Conservation (phyloP, 2,888 invertebrate species). For the Dryococelus australis region DNA sequence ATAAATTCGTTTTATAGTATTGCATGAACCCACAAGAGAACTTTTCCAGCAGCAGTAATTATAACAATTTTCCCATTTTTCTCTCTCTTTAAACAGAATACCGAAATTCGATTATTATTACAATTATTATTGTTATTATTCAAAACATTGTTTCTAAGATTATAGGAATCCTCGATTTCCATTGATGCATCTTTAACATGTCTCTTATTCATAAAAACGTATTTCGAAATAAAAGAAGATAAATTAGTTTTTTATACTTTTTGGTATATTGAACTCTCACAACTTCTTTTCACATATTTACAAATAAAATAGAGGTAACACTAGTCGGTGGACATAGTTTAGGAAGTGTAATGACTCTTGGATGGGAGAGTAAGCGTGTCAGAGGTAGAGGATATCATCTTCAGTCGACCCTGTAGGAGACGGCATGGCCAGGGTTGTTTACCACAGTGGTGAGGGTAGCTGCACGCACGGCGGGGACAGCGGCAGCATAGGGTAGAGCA, state of each 20-base stretch:
- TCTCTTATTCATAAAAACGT: too few relatives aligned
- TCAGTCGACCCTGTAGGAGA: conserved; percentile 58
- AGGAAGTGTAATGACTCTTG: neutral
- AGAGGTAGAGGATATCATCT: neutral
- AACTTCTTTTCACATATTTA: conserved; percentile 31
- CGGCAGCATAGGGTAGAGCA: conserved; percentile 31
- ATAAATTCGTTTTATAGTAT: too few relatives aligned
- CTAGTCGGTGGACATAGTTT: neutral
- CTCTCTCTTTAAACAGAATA: too few relatives aligned
- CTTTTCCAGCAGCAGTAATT: too few relatives aligned
- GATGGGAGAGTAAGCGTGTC: neutral
- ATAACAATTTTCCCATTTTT: too few relatives aligned
- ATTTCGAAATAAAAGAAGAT: neutral
- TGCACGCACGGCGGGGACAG: conserved; percentile 47
- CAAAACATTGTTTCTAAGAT: too few relatives aligned
- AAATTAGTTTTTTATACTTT: neutral
- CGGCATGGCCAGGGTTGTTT: conserved; percentile 59
- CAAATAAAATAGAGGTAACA: conserved; percentile 30
- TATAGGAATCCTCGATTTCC: too few relatives aligned
- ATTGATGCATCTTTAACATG: too few relatives aligned
- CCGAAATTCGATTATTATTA: too few relatives aligned
- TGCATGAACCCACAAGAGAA: too few relatives aligned
- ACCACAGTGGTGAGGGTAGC: conserved; percentile 56
- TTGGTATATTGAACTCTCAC: neutral
- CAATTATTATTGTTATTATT: too few relatives aligned